Evolutionary conservation across 2,797 vertebrate genomes (phyloP).

Genomic region (Alfaro cultratus): DNA sequence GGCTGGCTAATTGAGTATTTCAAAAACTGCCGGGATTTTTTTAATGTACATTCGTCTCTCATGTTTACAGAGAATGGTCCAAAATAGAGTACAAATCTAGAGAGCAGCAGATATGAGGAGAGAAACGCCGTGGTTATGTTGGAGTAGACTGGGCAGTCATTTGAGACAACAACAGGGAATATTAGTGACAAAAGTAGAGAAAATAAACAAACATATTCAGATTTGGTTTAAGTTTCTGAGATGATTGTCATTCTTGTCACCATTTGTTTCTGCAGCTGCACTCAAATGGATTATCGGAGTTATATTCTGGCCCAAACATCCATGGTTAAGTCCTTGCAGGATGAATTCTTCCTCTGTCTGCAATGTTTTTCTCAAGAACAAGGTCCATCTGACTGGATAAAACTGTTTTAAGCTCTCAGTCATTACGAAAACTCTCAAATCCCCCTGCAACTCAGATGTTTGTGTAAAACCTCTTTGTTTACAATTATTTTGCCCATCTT

Average conservation of each 20-base stretch:
- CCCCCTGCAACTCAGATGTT: not conserved
- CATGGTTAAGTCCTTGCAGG: not conserved
- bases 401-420: not conserved
- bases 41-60: not conserved
- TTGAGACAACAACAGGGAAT: not conserved
- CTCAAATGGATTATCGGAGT: not conserved
- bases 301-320: not conserved
- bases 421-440: not conserved
- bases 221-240: not conserved
- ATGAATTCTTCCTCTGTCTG: not conserved
- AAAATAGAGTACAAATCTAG: not conserved
- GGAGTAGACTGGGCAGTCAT: not conserved
- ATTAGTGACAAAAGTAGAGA: not conserved
- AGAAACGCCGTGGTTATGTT: not conserved
- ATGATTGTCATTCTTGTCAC: not conserved
- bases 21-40: not conserved
- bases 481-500: not conserved
- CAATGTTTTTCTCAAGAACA: not conserved
- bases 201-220: not conserved
- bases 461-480: not conserved
- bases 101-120: not conserved
- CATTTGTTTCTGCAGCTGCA: not conserved
- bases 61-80: not conserved
- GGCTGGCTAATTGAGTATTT: not conserved
- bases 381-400: not conserved